Base-by-base conservation (phyloP, 1,140 invertebrate species). In the Eulimnadia texana region DNA sequence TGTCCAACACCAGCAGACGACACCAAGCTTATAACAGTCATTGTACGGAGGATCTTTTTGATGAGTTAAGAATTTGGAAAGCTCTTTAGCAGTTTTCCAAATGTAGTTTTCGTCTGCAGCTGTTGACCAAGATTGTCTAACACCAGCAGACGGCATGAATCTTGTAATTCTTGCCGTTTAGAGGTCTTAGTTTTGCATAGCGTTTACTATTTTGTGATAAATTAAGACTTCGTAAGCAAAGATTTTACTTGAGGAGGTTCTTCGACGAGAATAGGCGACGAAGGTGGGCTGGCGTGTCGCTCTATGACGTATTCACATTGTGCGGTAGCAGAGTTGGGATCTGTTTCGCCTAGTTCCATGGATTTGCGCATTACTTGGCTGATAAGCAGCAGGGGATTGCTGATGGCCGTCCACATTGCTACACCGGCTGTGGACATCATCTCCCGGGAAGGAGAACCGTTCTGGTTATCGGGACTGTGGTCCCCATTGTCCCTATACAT, bases 351-450 rank as follows among this genome's bases (percentile, higher is more conserved):
- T 27, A 54, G 27, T 20, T 61, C 60, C 60, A 61, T 54, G 24
- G 60, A 61, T 3, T 27, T 27, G 23, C 27, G 49, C 9, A 61
- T 24, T 1, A 61, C 60, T 25, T 61, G 60, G 24, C 60, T 54
- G 33, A 61, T 61, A 51, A 61, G 60, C 50, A 61, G 51, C 16
- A 61, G 53, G 11, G 60, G 60, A 51, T 61, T 52, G 20, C 52
- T 61, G 42, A 61, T 61, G 28, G 60, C 60, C 27, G 60, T 54
- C 60, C 60, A 61, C 60, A 61, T 61, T 22, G 50, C 50, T 20
- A 61, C 53, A 33, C 52, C 50, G 11, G 27, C 16, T 51, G 60
- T 33, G 11, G 53, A 58, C 55, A n/a, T 58, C 55, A 42, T 42
- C 16, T 42, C 6, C 33, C 33, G 33, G 16, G 33, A 42, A 9